Conservation (phyloP, 2,113 vertebrate species). For the Zonotrichia leucophrys region DNA sequence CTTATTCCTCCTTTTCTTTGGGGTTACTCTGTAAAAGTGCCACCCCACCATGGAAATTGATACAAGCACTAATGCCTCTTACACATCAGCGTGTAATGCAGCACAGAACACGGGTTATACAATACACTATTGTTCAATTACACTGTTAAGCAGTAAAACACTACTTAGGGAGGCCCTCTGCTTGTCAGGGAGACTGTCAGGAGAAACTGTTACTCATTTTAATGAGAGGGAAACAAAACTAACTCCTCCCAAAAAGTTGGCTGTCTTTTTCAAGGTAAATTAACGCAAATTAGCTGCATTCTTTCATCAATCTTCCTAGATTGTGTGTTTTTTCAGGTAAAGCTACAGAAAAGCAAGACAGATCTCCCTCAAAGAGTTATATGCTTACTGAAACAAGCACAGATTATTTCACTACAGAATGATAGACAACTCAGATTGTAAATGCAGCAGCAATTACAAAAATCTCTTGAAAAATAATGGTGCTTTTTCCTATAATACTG, state of each 20-base stretch:
- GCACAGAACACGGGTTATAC: not conserved
- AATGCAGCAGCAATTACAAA: not conserved
- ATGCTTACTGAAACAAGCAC: not conserved
- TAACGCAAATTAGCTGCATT: not conserved
- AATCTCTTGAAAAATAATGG: not conserved
- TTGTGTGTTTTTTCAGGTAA: not conserved
- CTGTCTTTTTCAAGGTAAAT: constrained; percentile 20
- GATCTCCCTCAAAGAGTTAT: not conserved
- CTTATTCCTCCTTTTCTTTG: not conserved
- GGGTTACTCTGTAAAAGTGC: not conserved
- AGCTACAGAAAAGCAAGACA: not conserved
- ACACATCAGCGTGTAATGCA: constrained; percentile 10
- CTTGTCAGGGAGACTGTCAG: constrained; percentile 27
- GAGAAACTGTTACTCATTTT: constrained; percentile 44
- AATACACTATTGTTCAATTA: constrained; percentile 27
- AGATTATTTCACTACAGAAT: not conserved
- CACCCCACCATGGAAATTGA: constrained; percentile 49
- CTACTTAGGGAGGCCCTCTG: not conserved
- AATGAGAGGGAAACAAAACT: constrained; percentile 32
- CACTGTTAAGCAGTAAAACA: constrained; percentile 40
- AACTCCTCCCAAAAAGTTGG: constrained; percentile 5
- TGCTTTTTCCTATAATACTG: not conserved
- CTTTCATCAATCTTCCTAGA: not conserved
- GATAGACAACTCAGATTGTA: not conserved
- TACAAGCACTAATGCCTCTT: constrained; percentile 38